A percentile compares a stretch with the other conserved stretches of the same genome.
Conservation (phyloP, 2,113 vertebrate genomes). For the Sebastes fasciatus region DNA sequence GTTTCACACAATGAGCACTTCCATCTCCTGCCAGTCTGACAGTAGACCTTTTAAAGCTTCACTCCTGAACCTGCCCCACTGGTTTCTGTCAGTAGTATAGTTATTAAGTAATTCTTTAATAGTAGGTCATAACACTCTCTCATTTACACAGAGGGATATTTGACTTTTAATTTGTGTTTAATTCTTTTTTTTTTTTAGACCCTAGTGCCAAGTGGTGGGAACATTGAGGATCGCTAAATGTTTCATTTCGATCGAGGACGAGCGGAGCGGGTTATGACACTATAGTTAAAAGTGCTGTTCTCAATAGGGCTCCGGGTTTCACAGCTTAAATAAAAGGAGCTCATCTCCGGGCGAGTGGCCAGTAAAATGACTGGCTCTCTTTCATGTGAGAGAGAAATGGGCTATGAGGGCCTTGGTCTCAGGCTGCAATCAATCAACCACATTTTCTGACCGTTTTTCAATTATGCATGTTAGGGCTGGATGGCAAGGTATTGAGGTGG, state of each 20-base stretch:
- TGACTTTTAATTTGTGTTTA: conserved; percentile 63
- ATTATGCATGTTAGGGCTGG: conserved; percentile 63
- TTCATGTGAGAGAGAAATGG: conserved; percentile 58
- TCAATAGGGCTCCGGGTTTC: conserved; percentile 61
- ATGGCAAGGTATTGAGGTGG: conserved; percentile 31
- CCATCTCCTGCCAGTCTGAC: neutral
- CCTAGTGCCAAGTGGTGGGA: neutral
- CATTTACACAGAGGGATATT: conserved; percentile 53
- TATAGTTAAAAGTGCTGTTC: conserved; percentile 68
- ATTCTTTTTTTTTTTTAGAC: conserved; percentile 34
- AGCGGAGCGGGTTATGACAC: conserved; percentile 58
- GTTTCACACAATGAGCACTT: neutral
- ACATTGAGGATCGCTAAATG: conserved; percentile 66
- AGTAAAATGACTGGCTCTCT: conserved; percentile 73
- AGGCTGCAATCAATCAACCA: conserved; percentile 74
- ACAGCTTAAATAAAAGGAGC: conserved; percentile 70
- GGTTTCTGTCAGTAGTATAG: conserved; percentile 39
- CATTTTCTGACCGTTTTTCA: conserved; percentile 66
- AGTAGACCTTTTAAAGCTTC: conserved; percentile 19
- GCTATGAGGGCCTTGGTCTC: conserved; percentile 60
- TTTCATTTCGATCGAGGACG: conserved; percentile 68
- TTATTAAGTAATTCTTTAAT: conserved; percentile 52
- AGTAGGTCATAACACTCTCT: conserved; percentile 52
- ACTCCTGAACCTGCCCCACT: conserved; percentile 13
- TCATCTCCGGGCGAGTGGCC: conserved; percentile 64